Conservation (phyloP, 1,140 invertebrate genomes). For the Trachymyrmex cornetzi region DNA sequence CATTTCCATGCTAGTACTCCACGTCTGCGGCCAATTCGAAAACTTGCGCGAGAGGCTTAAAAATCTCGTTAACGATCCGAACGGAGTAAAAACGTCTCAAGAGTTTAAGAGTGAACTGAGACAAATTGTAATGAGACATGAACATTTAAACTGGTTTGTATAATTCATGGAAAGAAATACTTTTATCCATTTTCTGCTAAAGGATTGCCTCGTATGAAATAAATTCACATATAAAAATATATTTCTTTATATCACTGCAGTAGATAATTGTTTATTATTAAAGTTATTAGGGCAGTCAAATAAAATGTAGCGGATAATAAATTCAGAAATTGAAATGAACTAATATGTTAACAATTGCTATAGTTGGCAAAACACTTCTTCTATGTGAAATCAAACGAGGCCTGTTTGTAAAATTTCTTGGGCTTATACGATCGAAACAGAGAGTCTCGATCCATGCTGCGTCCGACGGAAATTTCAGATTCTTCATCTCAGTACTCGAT, state of each 20-base stretch:
- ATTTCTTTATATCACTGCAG: too few species aligned
- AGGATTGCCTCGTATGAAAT: neutral
- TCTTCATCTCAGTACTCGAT: too few species aligned
- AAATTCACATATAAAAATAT: neutral
- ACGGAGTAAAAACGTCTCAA: neutral
- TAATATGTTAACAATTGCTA: too few species aligned
- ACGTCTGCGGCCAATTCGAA: constrained; percentile 70
- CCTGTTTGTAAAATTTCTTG: too few species aligned
- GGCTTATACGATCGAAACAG: too few species aligned
- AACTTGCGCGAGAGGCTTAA: constrained; percentile 52
- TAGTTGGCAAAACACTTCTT: too few species aligned
- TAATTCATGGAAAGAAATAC: neutral
- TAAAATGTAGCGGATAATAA: too few species aligned
- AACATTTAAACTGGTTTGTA: constrained; percentile 72
- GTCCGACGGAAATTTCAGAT: too few species aligned
- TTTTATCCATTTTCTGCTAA: neutral
- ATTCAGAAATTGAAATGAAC: too few species aligned
- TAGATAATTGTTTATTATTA: neutral
- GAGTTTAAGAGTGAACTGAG: constrained; percentile 55
- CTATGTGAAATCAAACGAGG: too few species aligned
- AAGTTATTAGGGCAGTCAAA: neutral
- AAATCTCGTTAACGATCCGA: constrained; percentile 26
- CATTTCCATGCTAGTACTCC: constrained; percentile 71
- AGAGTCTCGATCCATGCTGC: too few species aligned
- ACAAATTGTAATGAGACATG: constrained; percentile 69